Conservation (phyloP, 2,113 vertebrate genomes). For the Zosterops pallidus region DNA sequence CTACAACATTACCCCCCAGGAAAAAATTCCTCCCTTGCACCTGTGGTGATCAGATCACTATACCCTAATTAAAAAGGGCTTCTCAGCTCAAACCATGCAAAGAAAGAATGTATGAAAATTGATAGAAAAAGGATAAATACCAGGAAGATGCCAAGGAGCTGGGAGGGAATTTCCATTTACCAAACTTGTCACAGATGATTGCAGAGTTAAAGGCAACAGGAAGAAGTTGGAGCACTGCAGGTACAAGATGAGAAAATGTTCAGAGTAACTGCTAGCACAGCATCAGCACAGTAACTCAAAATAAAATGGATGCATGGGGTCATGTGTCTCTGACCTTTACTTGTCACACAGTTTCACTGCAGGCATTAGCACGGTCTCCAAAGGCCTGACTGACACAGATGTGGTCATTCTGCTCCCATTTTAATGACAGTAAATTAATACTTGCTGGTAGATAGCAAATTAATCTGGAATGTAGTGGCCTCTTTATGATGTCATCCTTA, state of each 20-base stretch:
- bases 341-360: background rate
- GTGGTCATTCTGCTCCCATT: background rate
- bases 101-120: slow-evolving; percentile 64
- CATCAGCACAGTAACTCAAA: background rate
- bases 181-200: background rate
- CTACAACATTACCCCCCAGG: background rate
- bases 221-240: background rate
- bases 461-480: background rate
- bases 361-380: background rate
- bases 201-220: background rate
- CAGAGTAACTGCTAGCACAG: background rate
- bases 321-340: background rate
- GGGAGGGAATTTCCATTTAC: slow-evolving; percentile 41
- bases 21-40: slow-evolving; percentile 13
- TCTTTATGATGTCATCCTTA: background rate
- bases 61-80: slow-evolving; percentile 32
- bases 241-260: background rate
- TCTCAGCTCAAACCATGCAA: slow-evolving; percentile 12
- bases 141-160: slow-evolving; percentile 45
- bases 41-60: slow-evolving; percentile 16
- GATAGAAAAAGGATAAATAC: slow-evolving; percentile 25
- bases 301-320: background rate
- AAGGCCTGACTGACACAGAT: background rate
- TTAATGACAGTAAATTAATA: background rate
- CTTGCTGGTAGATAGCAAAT: background rate